A percentile compares a stretch with the other conserved stretches of the same genome.
Conservation (phyloP, 2,797 vertebrate species). For the Emydoidea blandingii region DNA sequence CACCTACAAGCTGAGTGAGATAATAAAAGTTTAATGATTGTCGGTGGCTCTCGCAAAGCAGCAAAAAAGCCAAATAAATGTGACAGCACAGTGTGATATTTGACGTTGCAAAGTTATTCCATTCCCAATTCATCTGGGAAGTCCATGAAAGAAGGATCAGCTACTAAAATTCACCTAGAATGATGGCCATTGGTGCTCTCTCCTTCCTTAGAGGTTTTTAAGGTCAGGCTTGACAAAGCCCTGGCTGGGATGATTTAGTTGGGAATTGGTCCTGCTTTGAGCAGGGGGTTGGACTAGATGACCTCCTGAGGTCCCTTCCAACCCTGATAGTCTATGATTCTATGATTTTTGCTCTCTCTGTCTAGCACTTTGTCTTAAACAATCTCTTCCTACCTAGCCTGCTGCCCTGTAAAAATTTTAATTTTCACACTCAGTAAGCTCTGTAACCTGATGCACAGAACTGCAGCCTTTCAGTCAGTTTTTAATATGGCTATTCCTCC, state of each 20-base stretch:
- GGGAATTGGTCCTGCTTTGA: no score
- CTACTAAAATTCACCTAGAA: neutral
- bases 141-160: neutral
- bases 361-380: neutral
- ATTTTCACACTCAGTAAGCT: neutral
- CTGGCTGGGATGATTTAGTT: no score
- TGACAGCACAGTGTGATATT: neutral
- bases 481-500: neutral
- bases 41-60: slow-evolving; percentile 4
- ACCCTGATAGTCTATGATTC: no score
- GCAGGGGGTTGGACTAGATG: no score
- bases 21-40: slow-evolving; percentile 44
- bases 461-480: neutral
- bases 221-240: no score
- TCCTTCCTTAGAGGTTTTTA: neutral
- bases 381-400: neutral
- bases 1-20: slow-evolving; percentile 37
- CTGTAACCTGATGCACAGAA: neutral
- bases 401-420: neutral
- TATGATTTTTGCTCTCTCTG: neutral
- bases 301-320: no score
- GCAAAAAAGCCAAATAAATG: neutral
- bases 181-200: neutral
- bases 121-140: slow-evolving; percentile 14
- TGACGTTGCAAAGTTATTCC: slow-evolving; percentile 3